Evolutionary conservation across 2,113 vertebrate genomes (phyloP), one percentile per base, ranked within the genome.

Genomic region (Sisor rabdophorus): DNA sequence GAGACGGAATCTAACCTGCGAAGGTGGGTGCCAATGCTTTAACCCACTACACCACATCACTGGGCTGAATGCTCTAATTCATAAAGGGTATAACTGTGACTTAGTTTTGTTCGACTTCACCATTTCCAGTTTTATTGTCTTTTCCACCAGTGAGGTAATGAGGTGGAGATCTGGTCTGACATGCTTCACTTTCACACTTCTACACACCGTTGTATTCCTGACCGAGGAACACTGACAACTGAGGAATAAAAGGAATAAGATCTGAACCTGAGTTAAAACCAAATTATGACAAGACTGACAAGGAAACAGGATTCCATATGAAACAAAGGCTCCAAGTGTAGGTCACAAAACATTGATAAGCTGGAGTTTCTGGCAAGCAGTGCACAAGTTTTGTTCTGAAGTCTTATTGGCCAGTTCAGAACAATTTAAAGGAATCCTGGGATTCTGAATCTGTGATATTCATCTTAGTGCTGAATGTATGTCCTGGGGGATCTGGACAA

Each of bases 371-470:
- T 73, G 44, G 53, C 28, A 67, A 50, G 75, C 67, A 17, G 36
- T 26, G 26, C 16, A 40, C 19, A 48, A 8, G 48, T 53, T 78
- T 61, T 40, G n/a, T 64, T 76, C 73, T 44, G 61, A 72, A 69
- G 28, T 22, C 16, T 22, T 44, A 53, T 24, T 44, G 74, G 12
- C 40, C 48, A 73, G 47, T 61, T 67, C 61, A 73, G 73, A 76
- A 71, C 74, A 52, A 60, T 73, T 79, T 79, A 79, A 79, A 22
- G 47, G 73, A 73, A 75, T 73, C 65, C 54, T 63, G 81, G 77
- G 77, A 75, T 76, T 75, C 48, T 11, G 54, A 72, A 63, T 82
- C 68, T 82, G 81, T 79, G 79, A 69, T 82, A 82, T 79, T 76
- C 58, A 79, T 82, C 79, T 76, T 58, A 79, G 22, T 47, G 26